Evolutionary conservation across 2,113 vertebrate genomes (phyloP), one percentile per base, ranked within the genome.

Genomic region (Zootoca vivipara): DNA sequence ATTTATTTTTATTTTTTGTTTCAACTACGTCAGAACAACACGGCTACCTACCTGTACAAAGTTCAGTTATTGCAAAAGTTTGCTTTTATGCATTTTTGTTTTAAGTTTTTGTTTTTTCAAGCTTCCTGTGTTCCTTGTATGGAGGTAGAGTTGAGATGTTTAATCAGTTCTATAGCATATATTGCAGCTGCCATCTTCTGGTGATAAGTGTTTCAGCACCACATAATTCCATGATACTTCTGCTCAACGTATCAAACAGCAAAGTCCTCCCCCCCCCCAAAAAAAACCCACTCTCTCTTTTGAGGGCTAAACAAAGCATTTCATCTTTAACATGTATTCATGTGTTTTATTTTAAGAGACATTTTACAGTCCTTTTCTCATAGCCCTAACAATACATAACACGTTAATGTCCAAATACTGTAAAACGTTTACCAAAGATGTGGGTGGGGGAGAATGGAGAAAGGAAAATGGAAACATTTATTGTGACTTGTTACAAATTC

Each of bases 121-220:
- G 64, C 24, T 70, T 70, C 0, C 52, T 79, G 15, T 86, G 33
- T 83, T 90, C 30, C 80, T 70, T 92, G 72, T 92, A 92, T 65
- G 87, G 80, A 87, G 65, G 69, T 56, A 38, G 3, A 6, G 33
- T 18, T 92, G 92, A 81, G 79, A 86, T 93, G 65, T 90, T 89
- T 84, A 46, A 0, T 52, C 38, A 91, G 79, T 62, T 92, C 82
- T 77, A 74, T 92, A 87, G 83, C 10, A 73, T 0, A 89, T 95
- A 96, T 95, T 93, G 78, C 87, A 96, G 92, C 90, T 96, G 95
- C 95, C 94, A 95, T 90, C 96, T 96, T 93, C 94, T 95, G 95
- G 95, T 1, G 91, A 92, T 74, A 0, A 52, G 64, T 92, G 93
- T 92, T 69, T 0, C 79, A 80, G 90, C 79, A 87, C n/a, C 79